Percentiles rank a stretch among this genome's conserved stretches.
phyloP scores from a whole-genome alignment of 2,888 invertebrate genomes.

The Minunthozetes semirufus region DNA sequence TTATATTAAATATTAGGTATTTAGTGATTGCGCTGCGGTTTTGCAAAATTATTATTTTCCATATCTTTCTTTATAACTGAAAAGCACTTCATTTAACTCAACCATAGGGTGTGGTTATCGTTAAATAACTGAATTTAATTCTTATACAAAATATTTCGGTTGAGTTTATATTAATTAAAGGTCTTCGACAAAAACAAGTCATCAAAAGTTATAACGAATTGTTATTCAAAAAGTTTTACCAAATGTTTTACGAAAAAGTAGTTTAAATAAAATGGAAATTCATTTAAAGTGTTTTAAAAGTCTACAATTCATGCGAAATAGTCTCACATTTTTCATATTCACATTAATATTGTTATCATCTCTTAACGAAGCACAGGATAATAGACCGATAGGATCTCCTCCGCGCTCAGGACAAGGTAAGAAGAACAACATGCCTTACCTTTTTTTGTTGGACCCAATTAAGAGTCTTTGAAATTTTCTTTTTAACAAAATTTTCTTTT shows the following conservation, averaged over 20 bases:
- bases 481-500: too few species aligned
- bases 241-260: neutral
- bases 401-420: slow-evolving; percentile 21
- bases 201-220: neutral
- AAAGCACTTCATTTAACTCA: slow-evolving; percentile 24
- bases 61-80: slow-evolving; percentile 12
- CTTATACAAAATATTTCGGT: neutral
- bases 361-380: neutral
- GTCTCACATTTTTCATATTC: neutral
- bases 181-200: neutral
- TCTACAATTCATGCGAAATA: neutral
- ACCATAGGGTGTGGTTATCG: slow-evolving; percentile 27
- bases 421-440: too few species aligned
- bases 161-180: neutral
- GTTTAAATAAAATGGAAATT: neutral
- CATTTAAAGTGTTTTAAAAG: neutral
- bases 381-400: neutral
- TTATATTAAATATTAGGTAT: slow-evolving; percentile 10
- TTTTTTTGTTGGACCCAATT: too few species aligned
- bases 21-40: slow-evolving; percentile 22
- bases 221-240: neutral
- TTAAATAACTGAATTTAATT: neutral
- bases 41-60: neutral
- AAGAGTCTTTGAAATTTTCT: too few species aligned
- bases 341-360: slow-evolving; percentile 12